Base-by-base conservation (phyloP, 2,113 vertebrate species). In the Casuarius casuarius region DNA sequence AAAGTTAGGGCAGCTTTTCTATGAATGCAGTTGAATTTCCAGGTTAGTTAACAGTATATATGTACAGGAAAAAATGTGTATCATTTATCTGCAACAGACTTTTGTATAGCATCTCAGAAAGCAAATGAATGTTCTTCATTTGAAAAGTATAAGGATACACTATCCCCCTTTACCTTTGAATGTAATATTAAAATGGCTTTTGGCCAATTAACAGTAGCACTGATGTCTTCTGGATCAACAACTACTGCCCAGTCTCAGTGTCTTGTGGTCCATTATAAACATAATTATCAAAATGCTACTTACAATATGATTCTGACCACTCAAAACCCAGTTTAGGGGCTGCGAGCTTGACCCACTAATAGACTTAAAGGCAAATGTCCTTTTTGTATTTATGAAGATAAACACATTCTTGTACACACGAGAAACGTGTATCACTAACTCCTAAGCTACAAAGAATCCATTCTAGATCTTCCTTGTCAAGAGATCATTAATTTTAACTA, bases 341-440 rank as follows among this genome's bases (percentile, higher is more conserved):
- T 83, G 38, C 54, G 29, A 94, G 59, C 58, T 65, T 90, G 94
- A 94, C 35, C 25, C 46, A 85, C 91, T 95, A 96, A 95, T 16
- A 66, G 23, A 74, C 67, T 44, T 83, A 15, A 87, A 49, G 13
- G 52, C 48, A 92, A 94, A 58, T 19, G 4, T 70, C 13, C n/a
- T 74, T 63, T 74, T 14, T 19, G 1, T 79, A 82, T 40, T 89
- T 59, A 90, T 9, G 68, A 78, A 82, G 59, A 68, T 51, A 9
- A 76, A 93, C 85, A 48, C 4, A 21, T 38, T 72, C 33, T 85
- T 58, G 8, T 61, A 58, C 82, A 78, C 56, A 52, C 74, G n/a
- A 77, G 51, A 89, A 87, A 12, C 22, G 63, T 1, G 10, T 62
- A 73, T 6, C 1, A 9, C 76, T 74, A 42, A 35, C 46, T 80